phyloP scores from a whole-genome alignment of 2,888 invertebrate species.

The Hofmannophila pseudospretella region DNA sequence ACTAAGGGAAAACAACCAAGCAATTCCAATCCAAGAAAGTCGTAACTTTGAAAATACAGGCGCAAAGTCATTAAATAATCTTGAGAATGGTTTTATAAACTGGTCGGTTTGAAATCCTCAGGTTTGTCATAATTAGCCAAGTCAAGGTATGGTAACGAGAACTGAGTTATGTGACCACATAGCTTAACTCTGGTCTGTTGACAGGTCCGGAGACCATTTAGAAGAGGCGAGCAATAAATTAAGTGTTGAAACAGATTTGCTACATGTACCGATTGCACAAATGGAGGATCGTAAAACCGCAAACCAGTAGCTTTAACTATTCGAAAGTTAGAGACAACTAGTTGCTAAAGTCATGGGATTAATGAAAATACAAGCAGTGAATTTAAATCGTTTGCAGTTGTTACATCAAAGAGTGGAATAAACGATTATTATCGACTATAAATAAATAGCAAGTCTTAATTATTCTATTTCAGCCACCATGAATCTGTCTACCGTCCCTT shows the following conservation, averaged over 20 bases:
- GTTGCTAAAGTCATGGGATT: too few species aligned
- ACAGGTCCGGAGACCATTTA: slow-evolving; percentile 5
- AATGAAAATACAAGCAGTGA: too few species aligned
- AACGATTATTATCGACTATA: too few species aligned
- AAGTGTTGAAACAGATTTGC: slow-evolving; percentile 7
- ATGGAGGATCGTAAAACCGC: slow-evolving; percentile 3
- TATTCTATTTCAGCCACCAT: too few species aligned
- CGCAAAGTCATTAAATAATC: background rate
- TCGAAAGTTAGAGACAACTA: too few species aligned
- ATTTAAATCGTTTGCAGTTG: too few species aligned
- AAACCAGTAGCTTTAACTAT: background rate
- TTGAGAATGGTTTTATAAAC: background rate
- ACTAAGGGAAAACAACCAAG: too few species aligned
- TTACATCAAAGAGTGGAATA: too few species aligned
- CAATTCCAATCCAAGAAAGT: slow-evolving; percentile 2
- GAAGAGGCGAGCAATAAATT: slow-evolving; percentile 7
- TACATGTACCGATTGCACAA: slow-evolving; percentile 5
- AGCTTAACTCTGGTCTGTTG: slow-evolving; percentile 2
- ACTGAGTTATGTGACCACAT: slow-evolving; percentile 19
- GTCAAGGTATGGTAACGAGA: slow-evolving; percentile 16
- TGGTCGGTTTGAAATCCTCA: background rate
- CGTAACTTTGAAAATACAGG: background rate
- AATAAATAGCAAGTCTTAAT: too few species aligned
- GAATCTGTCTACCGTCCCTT: background rate
- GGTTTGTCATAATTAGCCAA: slow-evolving; percentile 7